phyloP scores from a whole-genome alignment of 2,113 vertebrate species.

The Phaethon lepturus region DNA sequence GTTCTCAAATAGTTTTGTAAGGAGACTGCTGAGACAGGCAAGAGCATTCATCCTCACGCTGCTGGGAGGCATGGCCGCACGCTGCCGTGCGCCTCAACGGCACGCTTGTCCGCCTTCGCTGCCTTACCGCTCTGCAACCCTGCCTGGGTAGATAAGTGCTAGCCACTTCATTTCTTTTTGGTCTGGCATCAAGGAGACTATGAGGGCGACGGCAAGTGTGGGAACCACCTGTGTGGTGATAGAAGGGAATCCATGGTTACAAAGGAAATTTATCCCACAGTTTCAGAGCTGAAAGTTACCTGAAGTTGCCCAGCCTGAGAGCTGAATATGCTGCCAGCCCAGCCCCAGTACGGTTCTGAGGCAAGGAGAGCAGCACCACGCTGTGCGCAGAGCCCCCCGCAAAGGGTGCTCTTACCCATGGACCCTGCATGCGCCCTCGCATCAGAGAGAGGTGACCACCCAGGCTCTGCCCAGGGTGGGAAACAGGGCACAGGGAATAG shows the following conservation, averaged over 20 bases:
- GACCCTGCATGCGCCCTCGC: neutral
- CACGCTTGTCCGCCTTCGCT: neutral
- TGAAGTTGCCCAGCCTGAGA: neutral
- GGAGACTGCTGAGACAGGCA: neutral
- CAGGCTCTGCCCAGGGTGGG: neutral
- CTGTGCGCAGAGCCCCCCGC: no score
- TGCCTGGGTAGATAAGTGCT: neutral
- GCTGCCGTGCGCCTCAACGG: accelerated
- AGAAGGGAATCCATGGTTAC: neutral
- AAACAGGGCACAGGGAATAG: neutral
- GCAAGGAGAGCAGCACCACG: neutral
- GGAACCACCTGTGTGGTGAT: neutral
- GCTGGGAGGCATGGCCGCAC: accelerated
- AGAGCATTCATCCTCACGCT: neutral
- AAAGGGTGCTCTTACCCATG: accelerated
- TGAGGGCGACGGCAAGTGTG: accelerated
- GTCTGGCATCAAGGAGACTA: neutral
- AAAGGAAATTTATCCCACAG: neutral
- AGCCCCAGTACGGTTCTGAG: neutral
- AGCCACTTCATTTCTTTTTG: neutral
- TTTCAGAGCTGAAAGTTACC: neutral
- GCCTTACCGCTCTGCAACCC: neutral
- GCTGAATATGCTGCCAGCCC: accelerated
- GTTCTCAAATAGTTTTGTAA: neutral
- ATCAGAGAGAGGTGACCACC: neutral